Evolutionary conservation across 2,888 invertebrate genomes (phyloP).

Genomic region (Machimus rusticus): DNA sequence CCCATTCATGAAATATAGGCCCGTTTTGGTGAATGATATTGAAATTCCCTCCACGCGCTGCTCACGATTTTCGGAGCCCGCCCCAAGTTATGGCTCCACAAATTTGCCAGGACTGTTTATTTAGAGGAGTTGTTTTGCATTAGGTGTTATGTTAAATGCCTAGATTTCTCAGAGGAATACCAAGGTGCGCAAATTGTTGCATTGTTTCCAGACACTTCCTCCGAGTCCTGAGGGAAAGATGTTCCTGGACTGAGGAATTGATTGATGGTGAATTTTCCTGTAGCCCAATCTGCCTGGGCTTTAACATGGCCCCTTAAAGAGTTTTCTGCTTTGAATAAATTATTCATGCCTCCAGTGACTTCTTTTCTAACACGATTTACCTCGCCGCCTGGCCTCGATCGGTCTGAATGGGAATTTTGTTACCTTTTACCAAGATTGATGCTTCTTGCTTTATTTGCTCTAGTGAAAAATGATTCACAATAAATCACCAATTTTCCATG

Average conservation of each 20-base stretch:
- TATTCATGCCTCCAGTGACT: neutral
- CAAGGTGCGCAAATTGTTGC: neutral
- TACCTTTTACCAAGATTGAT: neutral
- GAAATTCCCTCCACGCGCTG: neutral
- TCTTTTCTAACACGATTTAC: neutral
- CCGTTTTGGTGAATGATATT: neutral
- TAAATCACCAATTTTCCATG: neutral
- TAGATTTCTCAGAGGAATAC: neutral
- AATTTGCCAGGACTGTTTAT: neutral
- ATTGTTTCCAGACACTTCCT: neutral
- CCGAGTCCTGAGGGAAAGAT: neutral
- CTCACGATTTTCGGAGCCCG: neutral
- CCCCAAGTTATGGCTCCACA: neutral
- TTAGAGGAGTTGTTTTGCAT: neutral
- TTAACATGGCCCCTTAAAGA: neutral
- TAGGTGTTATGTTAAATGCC: neutral
- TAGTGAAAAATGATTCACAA: neutral
- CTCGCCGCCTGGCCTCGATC: neutral
- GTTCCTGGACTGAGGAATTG: neutral
- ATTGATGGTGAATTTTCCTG: neutral
- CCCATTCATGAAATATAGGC: conserved; percentile 2
- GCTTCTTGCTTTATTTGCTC: neutral
- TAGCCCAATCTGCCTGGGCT: neutral
- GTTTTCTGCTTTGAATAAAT: neutral
- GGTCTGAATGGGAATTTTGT: neutral